Conservation (phyloP, 2,888 invertebrate genomes). For the Andrena flavipes region DNA sequence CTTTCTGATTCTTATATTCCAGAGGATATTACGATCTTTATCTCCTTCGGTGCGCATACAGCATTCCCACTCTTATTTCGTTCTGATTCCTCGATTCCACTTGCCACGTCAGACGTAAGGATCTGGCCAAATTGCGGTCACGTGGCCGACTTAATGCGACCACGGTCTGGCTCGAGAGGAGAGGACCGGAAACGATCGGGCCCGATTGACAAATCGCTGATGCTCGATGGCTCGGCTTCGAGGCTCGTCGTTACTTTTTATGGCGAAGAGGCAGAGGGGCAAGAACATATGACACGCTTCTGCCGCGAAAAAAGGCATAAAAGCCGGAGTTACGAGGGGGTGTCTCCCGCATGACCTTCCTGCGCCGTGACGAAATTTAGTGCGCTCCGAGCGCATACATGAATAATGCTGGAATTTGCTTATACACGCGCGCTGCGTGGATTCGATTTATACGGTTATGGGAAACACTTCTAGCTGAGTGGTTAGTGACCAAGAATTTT, state of each 20-base stretch:
- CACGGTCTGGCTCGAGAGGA: not conserved
- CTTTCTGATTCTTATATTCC: not conserved
- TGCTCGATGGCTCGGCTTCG: constrained; percentile 30
- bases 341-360: constrained; percentile 77
- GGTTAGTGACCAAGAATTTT: not conserved
- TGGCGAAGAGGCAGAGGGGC: constrained; percentile 58
- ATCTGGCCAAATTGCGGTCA: not conserved
- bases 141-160: not conserved
- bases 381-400: constrained; percentile 78
- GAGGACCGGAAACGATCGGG: constrained; percentile 27
- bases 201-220: constrained; percentile 60
- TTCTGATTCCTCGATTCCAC: not conserved
- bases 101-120: not conserved
- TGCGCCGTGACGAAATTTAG: constrained; percentile 80
- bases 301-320: constrained; percentile 78
- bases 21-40: not conserved
- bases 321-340: constrained; percentile 75
- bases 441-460: constrained; percentile 44
- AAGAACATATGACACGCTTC: constrained; percentile 78
- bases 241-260: constrained; percentile 70
- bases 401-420: constrained; percentile 79
- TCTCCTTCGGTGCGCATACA: not conserved
- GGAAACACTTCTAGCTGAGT: constrained; percentile 2
- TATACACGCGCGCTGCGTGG: constrained; percentile 57
- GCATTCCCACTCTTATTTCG: not conserved